Evolutionary conservation across 1,140 invertebrate species (phyloP).

Genomic region (Eueides isabella): DNA sequence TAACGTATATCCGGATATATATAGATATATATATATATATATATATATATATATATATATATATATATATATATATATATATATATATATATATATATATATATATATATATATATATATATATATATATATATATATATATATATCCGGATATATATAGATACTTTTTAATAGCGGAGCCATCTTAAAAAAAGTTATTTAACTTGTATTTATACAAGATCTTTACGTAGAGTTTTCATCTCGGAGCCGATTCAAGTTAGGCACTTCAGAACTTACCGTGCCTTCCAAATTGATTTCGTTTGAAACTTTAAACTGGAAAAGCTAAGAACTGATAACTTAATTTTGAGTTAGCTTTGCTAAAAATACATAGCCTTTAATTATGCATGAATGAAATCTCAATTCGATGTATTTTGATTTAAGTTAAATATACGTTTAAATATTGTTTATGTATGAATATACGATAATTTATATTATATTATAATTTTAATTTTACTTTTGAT

Average conservation of each 20-base stretch:
- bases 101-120: too few relatives aligned
- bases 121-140: too few relatives aligned
- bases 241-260: constrained; percentile 32
- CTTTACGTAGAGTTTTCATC: constrained; percentile 31
- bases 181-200: constrained; percentile 20
- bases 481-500: too few relatives aligned
- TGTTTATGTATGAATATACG: background rate
- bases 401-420: background rate
- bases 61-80: too few relatives aligned
- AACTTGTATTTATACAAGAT: constrained; percentile 33
- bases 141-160: too few relatives aligned
- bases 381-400: constrained; percentile 12
- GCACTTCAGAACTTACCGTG: constrained; percentile 47
- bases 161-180: background rate
- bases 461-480: too few relatives aligned
- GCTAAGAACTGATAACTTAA: constrained; percentile 39
- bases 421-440: background rate
- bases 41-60: too few relatives aligned
- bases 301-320: constrained; percentile 49
- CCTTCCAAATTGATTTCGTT: constrained; percentile 58
- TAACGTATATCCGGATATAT: too few relatives aligned
- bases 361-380: constrained; percentile 36
- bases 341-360: constrained; percentile 35
- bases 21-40: too few relatives aligned
- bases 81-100: too few relatives aligned